Conservation (phyloP, 1,140 invertebrate genomes). For the Protaetia brevitarsis region DNA sequence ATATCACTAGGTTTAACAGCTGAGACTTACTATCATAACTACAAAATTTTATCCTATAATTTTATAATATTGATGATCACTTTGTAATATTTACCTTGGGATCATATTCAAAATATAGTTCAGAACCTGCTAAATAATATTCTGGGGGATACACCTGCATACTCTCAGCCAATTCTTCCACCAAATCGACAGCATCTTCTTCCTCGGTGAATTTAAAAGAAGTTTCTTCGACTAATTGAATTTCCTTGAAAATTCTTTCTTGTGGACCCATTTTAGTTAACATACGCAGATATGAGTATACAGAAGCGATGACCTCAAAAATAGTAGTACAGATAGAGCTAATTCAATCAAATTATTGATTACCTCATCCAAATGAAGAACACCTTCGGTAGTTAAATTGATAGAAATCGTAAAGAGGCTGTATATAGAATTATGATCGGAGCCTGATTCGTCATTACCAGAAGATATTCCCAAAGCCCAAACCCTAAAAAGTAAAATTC, state of each 20-base stretch:
- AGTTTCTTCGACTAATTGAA: conserved; percentile 68
- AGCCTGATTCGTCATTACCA: conserved; percentile 72
- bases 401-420: conserved; percentile 73
- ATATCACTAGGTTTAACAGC: too few relatives aligned
- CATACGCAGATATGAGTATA: conserved; percentile 74
- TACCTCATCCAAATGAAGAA: conserved; percentile 19
- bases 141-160: conserved; percentile 77
- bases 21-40: too few relatives aligned
- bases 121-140: conserved; percentile 74
- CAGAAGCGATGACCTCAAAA: conserved; percentile 61
- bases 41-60: too few relatives aligned
- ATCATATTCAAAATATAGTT: conserved; percentile 76
- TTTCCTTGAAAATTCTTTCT: conserved; percentile 71
- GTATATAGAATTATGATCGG: conserved; percentile 70
- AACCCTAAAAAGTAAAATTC: conserved; percentile 52
- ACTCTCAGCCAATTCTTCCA: conserved; percentile 70
- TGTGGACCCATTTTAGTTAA: conserved; percentile 60
- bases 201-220: conserved; percentile 71
- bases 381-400: conserved; percentile 76
- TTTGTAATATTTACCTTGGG: conserved; percentile 54
- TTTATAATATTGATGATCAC: neutral
- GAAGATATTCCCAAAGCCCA: conserved; percentile 80
- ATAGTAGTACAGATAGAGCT: conserved; percentile 7
- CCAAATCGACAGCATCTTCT: conserved; percentile 68
- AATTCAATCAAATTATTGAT: neutral